These are phyloP conservation scores for Emydoidea blandingii DNA, from an alignment of 2,797 vertebrate genomes.

Conservation along the genomic window DNA sequence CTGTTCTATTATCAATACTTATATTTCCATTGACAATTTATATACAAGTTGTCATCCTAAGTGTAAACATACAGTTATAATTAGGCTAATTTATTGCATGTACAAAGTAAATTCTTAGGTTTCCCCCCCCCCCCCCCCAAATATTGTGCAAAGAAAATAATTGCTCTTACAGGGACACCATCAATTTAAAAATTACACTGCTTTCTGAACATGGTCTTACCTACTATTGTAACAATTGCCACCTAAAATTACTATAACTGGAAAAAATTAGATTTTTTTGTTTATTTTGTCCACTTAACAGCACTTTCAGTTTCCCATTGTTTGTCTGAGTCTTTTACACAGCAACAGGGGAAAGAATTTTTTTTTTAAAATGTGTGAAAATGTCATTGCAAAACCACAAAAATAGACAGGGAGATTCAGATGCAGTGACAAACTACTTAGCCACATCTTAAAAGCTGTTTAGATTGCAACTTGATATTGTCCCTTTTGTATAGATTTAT, in stretches of 20 bases:
- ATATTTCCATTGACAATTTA: background rate
- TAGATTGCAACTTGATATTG: background rate
- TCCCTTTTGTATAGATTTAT: fast-evolving
- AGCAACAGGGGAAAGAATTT: background rate
- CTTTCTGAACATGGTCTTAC: background rate
- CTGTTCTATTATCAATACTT: background rate
- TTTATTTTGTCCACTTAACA: background rate
- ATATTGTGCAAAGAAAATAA: conserved; percentile 53
- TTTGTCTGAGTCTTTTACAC: background rate
- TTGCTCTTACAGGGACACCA: conserved; percentile 28
- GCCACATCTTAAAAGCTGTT: background rate
- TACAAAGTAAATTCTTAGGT: conserved; percentile 30
- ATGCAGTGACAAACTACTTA: background rate
- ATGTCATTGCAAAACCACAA: background rate
- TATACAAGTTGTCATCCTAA: conserved; percentile 27
- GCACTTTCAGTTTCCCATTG: background rate
- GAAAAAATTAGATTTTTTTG: background rate
- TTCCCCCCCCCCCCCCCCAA: too few relatives aligned
- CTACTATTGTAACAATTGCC: background rate
- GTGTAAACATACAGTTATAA: conserved; percentile 50
- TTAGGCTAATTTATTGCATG: conserved; percentile 49
- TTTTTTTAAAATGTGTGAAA: background rate
- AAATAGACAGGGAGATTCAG: background rate
- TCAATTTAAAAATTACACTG: background rate
- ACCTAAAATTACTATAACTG: background rate